These are phyloP conservation scores for Meteorus sp. DNA, from an alignment of 1,140 invertebrate genomes.

Conservation along the genomic window DNA sequence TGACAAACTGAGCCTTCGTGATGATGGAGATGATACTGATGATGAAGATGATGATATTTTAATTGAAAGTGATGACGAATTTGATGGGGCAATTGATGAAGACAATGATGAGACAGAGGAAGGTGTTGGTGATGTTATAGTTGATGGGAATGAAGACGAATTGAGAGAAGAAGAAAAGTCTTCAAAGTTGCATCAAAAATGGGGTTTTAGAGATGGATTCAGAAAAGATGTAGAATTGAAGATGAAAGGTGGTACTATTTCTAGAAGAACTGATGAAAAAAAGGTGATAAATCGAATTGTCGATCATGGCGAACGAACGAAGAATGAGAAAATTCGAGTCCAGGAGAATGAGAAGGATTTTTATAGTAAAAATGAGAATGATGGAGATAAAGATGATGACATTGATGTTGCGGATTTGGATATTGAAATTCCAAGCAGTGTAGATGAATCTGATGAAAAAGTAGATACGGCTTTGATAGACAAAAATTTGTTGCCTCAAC, in stretches of 20 bases:
- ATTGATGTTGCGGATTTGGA: too few species aligned
- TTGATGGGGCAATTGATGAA: conserved; percentile 16
- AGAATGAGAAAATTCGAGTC: conserved; percentile 1
- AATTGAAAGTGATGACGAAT: conserved; percentile 6
- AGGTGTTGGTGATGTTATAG: conserved; percentile 13
- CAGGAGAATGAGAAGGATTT: conserved; percentile 5
- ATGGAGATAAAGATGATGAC: conserved; percentile 16
- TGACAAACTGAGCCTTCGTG: too few species aligned
- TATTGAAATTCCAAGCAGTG: too few species aligned
- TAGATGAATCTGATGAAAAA: conserved; percentile 23
- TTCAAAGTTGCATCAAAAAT: conserved; percentile 6
- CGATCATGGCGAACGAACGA: background rate
- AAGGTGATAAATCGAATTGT: background rate
- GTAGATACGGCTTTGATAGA: conserved; percentile 21
- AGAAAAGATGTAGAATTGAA: background rate
- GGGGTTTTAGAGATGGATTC: conserved; percentile 3
- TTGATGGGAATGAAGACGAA: conserved; percentile 26
- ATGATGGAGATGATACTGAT: conserved; percentile 14
- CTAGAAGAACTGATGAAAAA: conserved; percentile 5
- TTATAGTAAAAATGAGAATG: conserved; percentile 19
- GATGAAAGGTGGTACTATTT: conserved; percentile 13
- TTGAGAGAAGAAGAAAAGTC: conserved; percentile 11
- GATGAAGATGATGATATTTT: conserved; percentile 1
- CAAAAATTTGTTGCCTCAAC: background rate
- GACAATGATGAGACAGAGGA: conserved; percentile 23